Evolutionary conservation across 2,888 invertebrate genomes (phyloP), one percentile per base, ranked within the genome.

Genomic region (Ganaspis brasiliensis): DNA sequence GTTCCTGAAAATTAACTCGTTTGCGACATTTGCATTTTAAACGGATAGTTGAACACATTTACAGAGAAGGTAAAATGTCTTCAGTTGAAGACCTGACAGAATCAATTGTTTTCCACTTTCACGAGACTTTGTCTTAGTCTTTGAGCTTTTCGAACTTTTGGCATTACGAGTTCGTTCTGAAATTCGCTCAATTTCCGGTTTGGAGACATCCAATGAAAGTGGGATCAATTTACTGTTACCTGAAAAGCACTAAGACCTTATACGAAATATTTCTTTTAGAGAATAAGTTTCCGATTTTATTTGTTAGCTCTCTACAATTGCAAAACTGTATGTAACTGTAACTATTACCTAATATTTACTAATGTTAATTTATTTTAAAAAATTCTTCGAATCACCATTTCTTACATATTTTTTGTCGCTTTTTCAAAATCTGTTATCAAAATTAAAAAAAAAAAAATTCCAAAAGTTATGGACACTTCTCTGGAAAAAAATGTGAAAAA

Each of bases 1-100:
- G 26, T 57, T 57, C n/a, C 16, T 59, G 16, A 16, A 59, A 59
- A 59, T 59, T 35, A 59, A 16, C 31, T 31, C 16, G 8, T 59
- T 59, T 35, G 31, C n/a, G 26, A n/a, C n/a, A 59, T 59, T 59
- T 59, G 59, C 59, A 59, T 59, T 59, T 35, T n/a, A 59, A 59
- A 59, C 31, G 16, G 16, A 9, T 10, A 35, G 31, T 59, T 0
- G 16, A 24, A 59, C n/a, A 21, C 4, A 10, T 35, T 59, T 59
- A 59, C n/a, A 35, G 8, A 14, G 26, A 59, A 16, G 10, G 1
- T 16, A 16, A 59, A 8, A 16, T 2, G 3, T 31, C 10, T 59
- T 26, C 8, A 31, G n/a, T 57, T 35, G 4, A 59, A 16, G 4
- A 16, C 59, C 59, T 35, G 0, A 16, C 31, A 14, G 31, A 59